Conservation (phyloP, 2,797 vertebrate species). For the Peromyscus nudipes region DNA sequence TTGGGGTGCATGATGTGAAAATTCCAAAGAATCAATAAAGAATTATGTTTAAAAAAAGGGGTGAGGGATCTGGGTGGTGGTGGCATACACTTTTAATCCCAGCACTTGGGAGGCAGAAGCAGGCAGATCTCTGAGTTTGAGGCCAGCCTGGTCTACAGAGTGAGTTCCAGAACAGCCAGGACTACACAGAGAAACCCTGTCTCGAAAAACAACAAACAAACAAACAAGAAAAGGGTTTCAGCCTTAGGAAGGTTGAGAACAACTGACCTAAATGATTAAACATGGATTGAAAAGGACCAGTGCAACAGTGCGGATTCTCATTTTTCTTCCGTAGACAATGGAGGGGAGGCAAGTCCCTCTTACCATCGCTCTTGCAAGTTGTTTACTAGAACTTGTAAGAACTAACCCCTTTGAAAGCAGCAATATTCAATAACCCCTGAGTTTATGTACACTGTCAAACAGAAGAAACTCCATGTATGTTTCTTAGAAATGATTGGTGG, state of each 20-base stretch:
- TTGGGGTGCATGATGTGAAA: no score
- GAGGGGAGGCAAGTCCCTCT: neutral
- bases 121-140: no score
- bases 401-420: conserved; percentile 81
- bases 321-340: conserved; percentile 75
- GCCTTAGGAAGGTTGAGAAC: neutral
- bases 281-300: conserved; percentile 76
- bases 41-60: no score
- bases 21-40: no score
- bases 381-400: conserved; percentile 69
- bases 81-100: no score
- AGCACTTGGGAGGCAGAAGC: no score
- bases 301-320: conserved; percentile 75
- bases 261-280: conserved; percentile 74
- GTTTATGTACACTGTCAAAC: conserved; percentile 81
- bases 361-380: conserved; percentile 23
- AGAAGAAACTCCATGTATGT: conserved; percentile 78
- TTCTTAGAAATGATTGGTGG: conserved; percentile 76
- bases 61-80: no score
- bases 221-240: neutral
- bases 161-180: no score
- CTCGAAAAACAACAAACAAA: no score
- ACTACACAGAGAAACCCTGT: no score
- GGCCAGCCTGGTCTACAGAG: no score
- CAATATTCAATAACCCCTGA: conserved; percentile 81